Base-by-base conservation (phyloP, 2,113 vertebrate genomes). In the Podarcis cretensis region DNA sequence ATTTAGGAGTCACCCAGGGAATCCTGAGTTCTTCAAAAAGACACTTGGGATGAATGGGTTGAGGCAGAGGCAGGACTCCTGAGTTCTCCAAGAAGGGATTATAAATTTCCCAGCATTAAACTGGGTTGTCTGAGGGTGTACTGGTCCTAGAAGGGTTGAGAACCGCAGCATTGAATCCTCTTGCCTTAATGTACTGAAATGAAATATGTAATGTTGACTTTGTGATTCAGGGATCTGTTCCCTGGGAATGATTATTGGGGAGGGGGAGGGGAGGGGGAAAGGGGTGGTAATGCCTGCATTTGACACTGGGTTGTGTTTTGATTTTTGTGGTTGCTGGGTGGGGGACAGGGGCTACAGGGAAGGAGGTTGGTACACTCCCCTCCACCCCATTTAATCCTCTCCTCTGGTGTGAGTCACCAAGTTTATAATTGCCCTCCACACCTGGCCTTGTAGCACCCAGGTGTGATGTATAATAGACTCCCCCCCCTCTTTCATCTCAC, bases 271-370 rank as follows among this genome's bases (percentile, higher is more conserved):
- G 12, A 3, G 40, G 71, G n/a, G 71, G 57, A 10, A 54, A 54
- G 48, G 48, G 48, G 48, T 69, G 74, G 23, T 78, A 68, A 88
- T 88, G 87, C 81, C 87, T 88, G 87, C 81, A 77, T 88, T 77
- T 68, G 87, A 88, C 87, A 88, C 73, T 74, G 87, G 87, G 87
- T 77, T 88, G 87, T 88, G 87, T 88, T 88, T 83, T 83, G 87
- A 88, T 54, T 88, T 83, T 88, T 88, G 87, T 88, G 87, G 59
- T 69, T 88, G 81, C 81, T 83, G 81, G 81, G 81, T 48, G 40
- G 73, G 79, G 74, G 63, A 83, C 63, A 81, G 14, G 43, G 73
- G 87, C 86, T 75, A 32, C 57, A 76, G 63, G 74, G 73, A 88
- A 77, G n/a, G 74, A 81, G 43, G 73, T 83, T 18, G 87, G 87